Percentiles rank a stretch among this genome's conserved stretches.
Conservation (phyloP, 2,797 vertebrate species). For the Eupleurogrammus muticus region DNA sequence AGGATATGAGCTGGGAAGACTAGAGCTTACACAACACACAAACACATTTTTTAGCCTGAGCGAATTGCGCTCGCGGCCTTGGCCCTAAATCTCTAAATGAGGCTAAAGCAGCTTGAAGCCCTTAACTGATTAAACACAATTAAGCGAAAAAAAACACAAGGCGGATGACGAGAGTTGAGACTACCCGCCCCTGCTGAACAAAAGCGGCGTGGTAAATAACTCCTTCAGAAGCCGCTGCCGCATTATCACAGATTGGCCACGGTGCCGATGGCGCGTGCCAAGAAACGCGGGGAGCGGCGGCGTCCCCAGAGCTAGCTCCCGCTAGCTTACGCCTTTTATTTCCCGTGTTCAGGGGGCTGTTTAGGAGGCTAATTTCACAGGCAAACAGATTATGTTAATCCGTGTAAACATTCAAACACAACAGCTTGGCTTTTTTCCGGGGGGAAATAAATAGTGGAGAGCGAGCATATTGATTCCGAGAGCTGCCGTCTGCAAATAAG, state of each 20-base stretch:
- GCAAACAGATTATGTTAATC: conserved; percentile 91
- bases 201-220: conserved; percentile 66
- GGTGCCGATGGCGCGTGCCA: conserved; percentile 75
- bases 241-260: conserved; percentile 75
- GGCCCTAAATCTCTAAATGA: conserved; percentile 57
- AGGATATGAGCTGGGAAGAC: conserved; percentile 41
- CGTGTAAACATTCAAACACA: conserved; percentile 88
- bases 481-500: conserved; percentile 78
- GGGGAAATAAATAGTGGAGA: conserved; percentile 86
- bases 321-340: conserved; percentile 80
- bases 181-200: conserved; percentile 44
- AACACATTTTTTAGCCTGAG: conserved; percentile 29
- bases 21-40: conserved; percentile 29
- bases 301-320: conserved; percentile 79
- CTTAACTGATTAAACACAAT: conserved; percentile 71
- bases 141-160: conserved; percentile 58
- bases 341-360: conserved; percentile 80
- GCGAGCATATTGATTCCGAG: conserved; percentile 83
- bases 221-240: conserved; percentile 61
- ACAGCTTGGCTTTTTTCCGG: conserved; percentile 84
- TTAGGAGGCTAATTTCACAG: conserved; percentile 89
- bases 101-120: conserved; percentile 56
- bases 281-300: conserved; percentile 65
- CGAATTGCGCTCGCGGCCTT: conserved; percentile 19
- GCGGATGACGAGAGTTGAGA: conserved; percentile 50